Conservation (phyloP, 2,797 vertebrate genomes). For the Odontamblyopus lacepedii region DNA sequence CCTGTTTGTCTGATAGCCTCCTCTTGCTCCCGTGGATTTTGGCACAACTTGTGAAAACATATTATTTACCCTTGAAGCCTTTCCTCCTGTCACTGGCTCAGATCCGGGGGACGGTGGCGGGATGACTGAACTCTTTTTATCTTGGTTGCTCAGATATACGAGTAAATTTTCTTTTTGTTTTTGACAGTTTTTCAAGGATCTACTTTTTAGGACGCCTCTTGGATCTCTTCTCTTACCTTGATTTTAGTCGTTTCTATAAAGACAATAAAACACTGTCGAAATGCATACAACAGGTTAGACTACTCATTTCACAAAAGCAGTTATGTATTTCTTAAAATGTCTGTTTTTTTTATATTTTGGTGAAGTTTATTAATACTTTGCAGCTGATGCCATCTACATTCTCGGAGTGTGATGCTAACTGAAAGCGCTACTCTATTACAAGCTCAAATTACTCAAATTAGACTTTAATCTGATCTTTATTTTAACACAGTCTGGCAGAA, state of each 20-base stretch:
- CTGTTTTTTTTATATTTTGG: no score
- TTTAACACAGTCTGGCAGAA: no score
- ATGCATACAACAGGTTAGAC: no score
- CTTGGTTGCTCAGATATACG: slow-evolving; percentile 50
- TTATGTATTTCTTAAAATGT: no score
- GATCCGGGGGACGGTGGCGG: slow-evolving; percentile 38
- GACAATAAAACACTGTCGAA: not conserved
- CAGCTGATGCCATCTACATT: no score
- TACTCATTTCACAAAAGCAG: no score
- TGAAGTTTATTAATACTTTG: no score
- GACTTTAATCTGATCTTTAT: no score
- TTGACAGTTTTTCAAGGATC: slow-evolving; percentile 10
- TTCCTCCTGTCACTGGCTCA: slow-evolving; percentile 53
- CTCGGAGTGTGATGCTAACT: no score
- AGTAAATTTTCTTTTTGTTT: slow-evolving; percentile 25
- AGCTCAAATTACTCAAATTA: no score
- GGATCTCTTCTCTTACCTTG: not conserved
- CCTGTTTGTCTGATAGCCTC: slow-evolving; percentile 43
- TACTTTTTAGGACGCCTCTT: not conserved
- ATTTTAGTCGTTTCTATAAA: not conserved
- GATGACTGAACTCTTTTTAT: slow-evolving; percentile 23
- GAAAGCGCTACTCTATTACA: no score
- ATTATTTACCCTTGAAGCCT: slow-evolving; percentile 73
- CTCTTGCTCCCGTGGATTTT: slow-evolving; percentile 45
- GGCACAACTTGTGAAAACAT: slow-evolving; percentile 67